A percentile compares a stretch with the other conserved stretches of the same genome.
phyloP scores from a whole-genome alignment of 2,888 invertebrate genomes.

The Oasisia sp. region DNA sequence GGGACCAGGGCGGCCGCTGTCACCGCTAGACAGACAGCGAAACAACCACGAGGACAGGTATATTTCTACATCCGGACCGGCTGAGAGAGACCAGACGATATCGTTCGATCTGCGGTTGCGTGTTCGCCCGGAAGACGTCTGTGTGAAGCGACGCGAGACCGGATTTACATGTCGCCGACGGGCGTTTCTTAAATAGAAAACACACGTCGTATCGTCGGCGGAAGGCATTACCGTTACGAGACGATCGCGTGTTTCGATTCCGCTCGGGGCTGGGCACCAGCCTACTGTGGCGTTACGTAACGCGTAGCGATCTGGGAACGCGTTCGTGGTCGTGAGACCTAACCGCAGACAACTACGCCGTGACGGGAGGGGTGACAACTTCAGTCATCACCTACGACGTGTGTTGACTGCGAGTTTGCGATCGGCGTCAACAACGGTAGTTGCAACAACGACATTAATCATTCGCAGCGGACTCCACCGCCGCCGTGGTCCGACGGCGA shows the following conservation, averaged over 20 bases:
- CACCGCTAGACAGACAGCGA: not conserved
- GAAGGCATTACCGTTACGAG: not conserved
- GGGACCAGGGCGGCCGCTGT: not conserved
- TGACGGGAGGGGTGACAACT: not conserved
- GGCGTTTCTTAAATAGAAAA: not conserved
- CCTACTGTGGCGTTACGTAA: not conserved
- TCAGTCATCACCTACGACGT: not conserved
- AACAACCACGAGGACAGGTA: not conserved
- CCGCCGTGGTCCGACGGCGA: not conserved
- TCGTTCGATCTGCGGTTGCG: not conserved
- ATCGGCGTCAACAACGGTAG: not conserved
- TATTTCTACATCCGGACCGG: not conserved
- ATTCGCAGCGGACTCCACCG: not conserved
- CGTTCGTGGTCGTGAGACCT: not conserved
- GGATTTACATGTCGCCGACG: not conserved
- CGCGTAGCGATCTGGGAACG: not conserved
- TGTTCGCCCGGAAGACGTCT: not conserved
- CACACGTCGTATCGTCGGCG: not conserved
- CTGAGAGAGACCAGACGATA: not conserved
- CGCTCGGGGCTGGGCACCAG: not conserved
- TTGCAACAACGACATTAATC: not conserved
- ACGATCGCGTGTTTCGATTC: not conserved
- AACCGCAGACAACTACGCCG: not conserved
- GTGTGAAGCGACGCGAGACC: not conserved
- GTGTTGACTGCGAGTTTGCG: not conserved